Conservation (phyloP, 1,140 invertebrate genomes). For the Scaptodrosophila lebanonensis region DNA sequence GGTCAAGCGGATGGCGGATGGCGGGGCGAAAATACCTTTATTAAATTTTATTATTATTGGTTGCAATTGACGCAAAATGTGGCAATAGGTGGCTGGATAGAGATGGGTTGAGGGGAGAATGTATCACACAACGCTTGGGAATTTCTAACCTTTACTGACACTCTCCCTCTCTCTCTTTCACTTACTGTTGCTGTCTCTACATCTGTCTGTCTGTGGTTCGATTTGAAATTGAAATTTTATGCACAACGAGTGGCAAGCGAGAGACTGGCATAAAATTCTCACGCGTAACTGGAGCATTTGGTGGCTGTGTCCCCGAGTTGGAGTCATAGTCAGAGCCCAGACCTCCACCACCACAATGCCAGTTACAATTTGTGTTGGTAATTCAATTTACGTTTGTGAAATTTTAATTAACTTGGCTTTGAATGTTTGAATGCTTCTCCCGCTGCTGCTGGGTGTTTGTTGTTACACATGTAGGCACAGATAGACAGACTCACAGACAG, state of each 20-base stretch:
- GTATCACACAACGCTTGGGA: conserved; percentile 26
- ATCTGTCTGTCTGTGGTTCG: conserved; percentile 10
- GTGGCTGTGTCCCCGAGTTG: conserved; percentile 16
- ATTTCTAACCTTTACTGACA: conserved; percentile 43
- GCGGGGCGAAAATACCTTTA: conserved; percentile 57
- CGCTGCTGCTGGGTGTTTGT: background rate
- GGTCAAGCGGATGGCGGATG: no score
- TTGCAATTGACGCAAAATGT: conserved; percentile 48
- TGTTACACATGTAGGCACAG: conserved; percentile 45
- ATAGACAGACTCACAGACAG: background rate
- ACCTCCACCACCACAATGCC: no score
- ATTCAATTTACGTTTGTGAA: conserved; percentile 71
- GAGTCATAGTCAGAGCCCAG: no score
- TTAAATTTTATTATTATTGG: conserved; percentile 76
- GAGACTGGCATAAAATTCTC: conserved; percentile 53
- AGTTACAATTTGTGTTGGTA: conserved; percentile 63
- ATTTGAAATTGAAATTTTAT: conserved; percentile 68
- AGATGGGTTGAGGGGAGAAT: background rate
- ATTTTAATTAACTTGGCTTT: conserved; percentile 65
- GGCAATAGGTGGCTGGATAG: background rate
- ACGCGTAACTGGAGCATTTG: conserved; percentile 73
- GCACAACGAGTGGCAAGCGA: conserved; percentile 31
- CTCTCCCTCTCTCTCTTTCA: background rate
- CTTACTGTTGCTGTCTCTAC: background rate
- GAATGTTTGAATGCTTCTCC: conserved; percentile 30